Percentiles rank a stretch among this genome's conserved stretches.
Evolutionary conservation across 2,113 vertebrate genomes (phyloP).

Genomic region (Tinamus guttatus): DNA sequence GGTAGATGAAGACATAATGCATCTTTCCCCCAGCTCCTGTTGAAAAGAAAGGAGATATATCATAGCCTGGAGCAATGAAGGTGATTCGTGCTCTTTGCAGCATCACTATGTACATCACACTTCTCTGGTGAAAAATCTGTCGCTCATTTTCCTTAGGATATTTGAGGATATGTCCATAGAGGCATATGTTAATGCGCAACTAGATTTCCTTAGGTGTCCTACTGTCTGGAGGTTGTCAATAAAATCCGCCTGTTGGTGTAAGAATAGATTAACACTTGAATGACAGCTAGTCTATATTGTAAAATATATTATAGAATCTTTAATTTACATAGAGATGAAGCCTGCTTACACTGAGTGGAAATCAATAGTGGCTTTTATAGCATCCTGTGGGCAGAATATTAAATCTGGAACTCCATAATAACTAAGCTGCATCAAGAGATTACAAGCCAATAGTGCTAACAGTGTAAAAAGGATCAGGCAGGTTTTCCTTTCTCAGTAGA

Average conservation of each 20-base stretch:
- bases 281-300: conserved; percentile 41
- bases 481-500: conserved; percentile 14
- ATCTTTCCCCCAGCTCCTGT: background rate
- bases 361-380: conserved; percentile 64
- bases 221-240: background rate
- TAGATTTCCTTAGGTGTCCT: background rate
- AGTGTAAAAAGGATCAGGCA: background rate
- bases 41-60: background rate
- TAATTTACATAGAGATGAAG: conserved; percentile 59
- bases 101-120: background rate
- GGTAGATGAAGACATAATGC: background rate
- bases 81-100: background rate
- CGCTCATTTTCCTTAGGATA: background rate
- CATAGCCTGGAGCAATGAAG: background rate
- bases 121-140: background rate
- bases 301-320: conserved; percentile 15
- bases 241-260: background rate
- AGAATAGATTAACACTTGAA: background rate
- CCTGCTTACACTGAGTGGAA: conserved; percentile 25
- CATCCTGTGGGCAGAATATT: conserved; percentile 22
- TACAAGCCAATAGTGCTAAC: conserved; percentile 31
- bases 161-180: background rate
- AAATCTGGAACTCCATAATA: conserved; percentile 3
- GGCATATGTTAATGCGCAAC: background rate
- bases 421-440: conserved; percentile 46